Conservation (phyloP, 2,113 vertebrate species). For the Syngnathus scovelli region DNA sequence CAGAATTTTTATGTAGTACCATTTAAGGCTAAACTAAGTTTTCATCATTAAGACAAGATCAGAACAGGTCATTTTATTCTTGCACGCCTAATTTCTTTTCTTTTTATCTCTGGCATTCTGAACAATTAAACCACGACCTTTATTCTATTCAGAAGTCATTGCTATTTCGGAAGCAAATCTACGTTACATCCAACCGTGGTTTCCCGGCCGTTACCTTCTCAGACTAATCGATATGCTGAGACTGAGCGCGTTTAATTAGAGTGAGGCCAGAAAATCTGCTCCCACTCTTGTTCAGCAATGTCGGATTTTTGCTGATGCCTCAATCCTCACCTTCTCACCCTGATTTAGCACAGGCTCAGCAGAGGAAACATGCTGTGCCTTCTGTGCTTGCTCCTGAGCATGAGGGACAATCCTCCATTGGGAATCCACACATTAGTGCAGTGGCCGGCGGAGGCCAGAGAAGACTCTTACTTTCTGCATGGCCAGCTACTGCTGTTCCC, state of each 20-base stretch:
- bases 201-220: neutral
- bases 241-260: neutral
- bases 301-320: neutral
- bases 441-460: neutral
- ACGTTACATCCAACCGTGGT: neutral
- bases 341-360: slow-evolving; percentile 1
- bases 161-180: neutral
- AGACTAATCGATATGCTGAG: neutral
- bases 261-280: neutral
- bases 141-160: neutral
- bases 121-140: neutral
- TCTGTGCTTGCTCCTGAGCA: neutral
- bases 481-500: neutral
- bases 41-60: neutral
- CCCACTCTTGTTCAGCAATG: neutral
- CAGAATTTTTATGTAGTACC: neutral
- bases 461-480: neutral
- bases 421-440: slow-evolving; percentile 2
- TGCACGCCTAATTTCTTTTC: neutral
- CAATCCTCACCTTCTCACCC: neutral
- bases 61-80: neutral
- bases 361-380: neutral
- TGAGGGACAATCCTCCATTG: neutral
- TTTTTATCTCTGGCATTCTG: neutral
- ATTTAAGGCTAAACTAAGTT: neutral